Evolutionary conservation across 2,797 vertebrate genomes (phyloP).

Genomic region (Bovichtus variegatus): DNA sequence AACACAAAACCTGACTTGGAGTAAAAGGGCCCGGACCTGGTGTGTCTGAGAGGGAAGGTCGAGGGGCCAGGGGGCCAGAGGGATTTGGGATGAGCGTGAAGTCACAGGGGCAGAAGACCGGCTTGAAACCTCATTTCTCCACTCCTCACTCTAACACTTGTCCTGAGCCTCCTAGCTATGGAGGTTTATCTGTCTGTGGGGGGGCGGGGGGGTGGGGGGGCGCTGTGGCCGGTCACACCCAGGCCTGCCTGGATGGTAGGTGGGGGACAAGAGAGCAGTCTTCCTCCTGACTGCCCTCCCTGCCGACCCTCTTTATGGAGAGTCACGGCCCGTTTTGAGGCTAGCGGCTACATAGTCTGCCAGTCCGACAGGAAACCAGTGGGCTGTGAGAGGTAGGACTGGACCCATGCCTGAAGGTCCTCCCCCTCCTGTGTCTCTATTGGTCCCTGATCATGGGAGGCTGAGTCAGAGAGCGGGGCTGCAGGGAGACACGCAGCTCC

Average conservation of each 20-base stretch:
- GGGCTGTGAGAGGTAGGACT: constrained; percentile 72
- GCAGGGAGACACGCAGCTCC: constrained; percentile 65
- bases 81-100: constrained; percentile 60
- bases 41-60: constrained; percentile 48
- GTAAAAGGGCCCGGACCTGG: constrained; percentile 51
- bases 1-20: constrained; percentile 70
- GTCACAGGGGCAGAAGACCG: constrained; percentile 54
- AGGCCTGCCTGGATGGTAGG: constrained; percentile 94
- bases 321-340: constrained; percentile 63
- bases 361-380: constrained; percentile 71
- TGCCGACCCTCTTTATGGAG: constrained; percentile 46
- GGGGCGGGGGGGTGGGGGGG: constrained; percentile 39
- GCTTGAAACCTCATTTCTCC: constrained; percentile 62
- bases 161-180: constrained; percentile 75
- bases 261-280: constrained; percentile 80
- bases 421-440: constrained; percentile 75
- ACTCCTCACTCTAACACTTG: constrained; percentile 67
- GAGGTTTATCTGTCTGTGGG: constrained; percentile 70
- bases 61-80: constrained; percentile 44
- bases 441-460: constrained; percentile 79
- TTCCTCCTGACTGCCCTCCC: constrained; percentile 71
- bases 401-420: constrained; percentile 67
- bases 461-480: constrained; percentile 71
- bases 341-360: constrained; percentile 75
- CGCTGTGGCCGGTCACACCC: constrained; percentile 87